phyloP scores from a whole-genome alignment of 1,140 invertebrate genomes.

The Harpegnathos saltator region DNA sequence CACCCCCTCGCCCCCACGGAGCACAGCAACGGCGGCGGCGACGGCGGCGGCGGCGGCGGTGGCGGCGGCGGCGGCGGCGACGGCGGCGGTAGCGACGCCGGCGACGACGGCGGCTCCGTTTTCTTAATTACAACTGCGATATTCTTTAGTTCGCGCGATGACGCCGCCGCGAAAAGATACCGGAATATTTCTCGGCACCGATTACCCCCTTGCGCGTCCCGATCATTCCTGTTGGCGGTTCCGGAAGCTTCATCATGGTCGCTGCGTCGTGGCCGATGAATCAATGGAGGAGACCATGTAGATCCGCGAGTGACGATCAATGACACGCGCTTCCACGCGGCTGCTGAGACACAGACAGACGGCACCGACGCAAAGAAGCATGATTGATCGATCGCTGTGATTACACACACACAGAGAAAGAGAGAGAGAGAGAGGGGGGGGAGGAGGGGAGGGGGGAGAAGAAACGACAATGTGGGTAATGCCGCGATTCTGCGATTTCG shows the following conservation, averaged over 20 bases:
- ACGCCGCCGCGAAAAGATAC: constrained; percentile 85
- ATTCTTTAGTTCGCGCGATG: constrained; percentile 86
- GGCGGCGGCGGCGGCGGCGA: constrained; percentile 42
- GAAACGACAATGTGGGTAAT: not conserved
- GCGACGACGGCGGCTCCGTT: constrained; percentile 79
- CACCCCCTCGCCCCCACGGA: constrained; percentile 58
- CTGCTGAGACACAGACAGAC: not conserved
- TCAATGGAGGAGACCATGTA: constrained; percentile 43
- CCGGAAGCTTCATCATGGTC: not conserved
- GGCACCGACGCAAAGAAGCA: not conserved
- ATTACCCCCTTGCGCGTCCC: constrained; percentile 57
- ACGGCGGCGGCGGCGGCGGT: constrained; percentile 62
- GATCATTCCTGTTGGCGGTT: not conserved
- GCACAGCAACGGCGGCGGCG: constrained; percentile 34
- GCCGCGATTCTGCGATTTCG: constrained; percentile 28
- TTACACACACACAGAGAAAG: not conserved
- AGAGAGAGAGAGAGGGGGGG: no score
- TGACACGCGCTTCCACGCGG: not conserved
- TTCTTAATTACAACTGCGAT: constrained; percentile 86
- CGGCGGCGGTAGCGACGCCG: constrained; percentile 62
- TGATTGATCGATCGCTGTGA: constrained; percentile 36
- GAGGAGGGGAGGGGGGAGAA: no score
- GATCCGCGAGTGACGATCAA: constrained; percentile 26
- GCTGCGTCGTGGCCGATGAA: constrained; percentile 12
- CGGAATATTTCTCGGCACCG: constrained; percentile 72